Evolutionary conservation across 2,113 vertebrate species (phyloP), one percentile per base, ranked within the genome.

Genomic region (Myrmecophaga tridactyla): DNA sequence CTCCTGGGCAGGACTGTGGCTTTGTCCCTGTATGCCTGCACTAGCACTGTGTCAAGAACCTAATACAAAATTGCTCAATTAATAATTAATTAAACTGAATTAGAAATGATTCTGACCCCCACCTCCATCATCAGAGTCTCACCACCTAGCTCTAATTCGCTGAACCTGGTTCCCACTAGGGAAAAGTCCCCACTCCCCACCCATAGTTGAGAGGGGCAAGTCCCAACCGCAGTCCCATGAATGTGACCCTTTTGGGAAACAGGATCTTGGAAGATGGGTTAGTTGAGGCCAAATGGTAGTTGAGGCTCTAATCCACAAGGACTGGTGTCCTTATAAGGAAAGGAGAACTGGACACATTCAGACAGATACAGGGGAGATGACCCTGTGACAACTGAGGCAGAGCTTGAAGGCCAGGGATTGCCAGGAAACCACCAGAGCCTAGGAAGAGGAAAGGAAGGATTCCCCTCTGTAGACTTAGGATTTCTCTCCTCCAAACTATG

Each of bases 41-140:
- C 0, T 0, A 21, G 8, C 20, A 3, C 34, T 14, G 67, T 36
- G 56, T 51, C 34, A 13, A 41, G 34, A 29, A 51, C 36, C 3
- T 29, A n/a, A 46, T 11, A 46, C 3, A 23, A 5, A n/a, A 48
- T 7, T 39, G 23, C 23, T 76, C 27, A 92, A 18, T 58, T 90
- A 58, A 31, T 70, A 41, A 31, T 5, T 88, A 84, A 56, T 34
- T 21, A 18, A 21, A 73, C 36, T 34, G 41, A 85, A 63, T n/a
- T 29, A 17, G 43, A 58, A 78, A 36, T 17, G 69, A 21, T 62
- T 93, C 70, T 76, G 81, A 83, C 18, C 39, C 53, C 18, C 53
- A 53, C 53, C 15, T 53, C 53, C 18, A 25, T 18, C n/a, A 43
- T 17, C 31, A 14, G 56, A 31, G 31, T 58, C 20, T 36, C 27